Evolutionary conservation across 2,797 vertebrate species (phyloP).

Genomic region (Propithecus deckenii): DNA sequence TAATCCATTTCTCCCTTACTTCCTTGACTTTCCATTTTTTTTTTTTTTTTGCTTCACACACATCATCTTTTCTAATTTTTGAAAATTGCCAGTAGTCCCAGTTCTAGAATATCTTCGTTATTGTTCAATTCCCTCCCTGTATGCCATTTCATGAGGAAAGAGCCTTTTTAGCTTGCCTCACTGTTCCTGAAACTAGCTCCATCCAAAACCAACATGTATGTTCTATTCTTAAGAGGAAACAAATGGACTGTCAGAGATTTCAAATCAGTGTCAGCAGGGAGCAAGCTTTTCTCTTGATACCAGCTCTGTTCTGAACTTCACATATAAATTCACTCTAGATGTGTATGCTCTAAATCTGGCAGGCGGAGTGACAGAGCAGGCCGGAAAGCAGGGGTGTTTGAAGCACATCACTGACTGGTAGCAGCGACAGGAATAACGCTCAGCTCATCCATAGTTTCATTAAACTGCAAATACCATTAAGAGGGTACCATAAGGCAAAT

Average conservation of each 20-base stretch:
- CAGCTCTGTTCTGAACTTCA: neutral
- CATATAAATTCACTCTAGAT: neutral
- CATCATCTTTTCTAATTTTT: neutral
- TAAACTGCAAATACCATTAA: neutral
- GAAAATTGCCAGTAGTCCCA: neutral
- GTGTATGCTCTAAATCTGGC: neutral
- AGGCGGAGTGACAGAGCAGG: neutral
- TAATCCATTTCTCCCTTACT: neutral
- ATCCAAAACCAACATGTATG: rapidly evolving
- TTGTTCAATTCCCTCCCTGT: neutral
- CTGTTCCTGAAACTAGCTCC: neutral
- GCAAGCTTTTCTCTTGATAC: neutral
- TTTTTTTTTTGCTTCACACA: neutral
- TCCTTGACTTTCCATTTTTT: neutral
- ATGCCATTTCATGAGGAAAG: neutral
- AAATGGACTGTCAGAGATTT: neutral
- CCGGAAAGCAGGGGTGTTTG: rapidly evolving
- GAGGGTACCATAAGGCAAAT: neutral
- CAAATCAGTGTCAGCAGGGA: neutral
- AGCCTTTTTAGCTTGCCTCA: neutral
- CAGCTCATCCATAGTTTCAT: neutral
- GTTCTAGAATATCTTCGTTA: neutral
- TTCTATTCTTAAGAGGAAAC: neutral
- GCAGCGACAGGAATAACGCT: neutral
- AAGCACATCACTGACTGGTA: neutral